These are phyloP conservation scores for Oedothorax gibbosus DNA, from an alignment of 1,140 invertebrate genomes.

Conservation along the genomic window DNA sequence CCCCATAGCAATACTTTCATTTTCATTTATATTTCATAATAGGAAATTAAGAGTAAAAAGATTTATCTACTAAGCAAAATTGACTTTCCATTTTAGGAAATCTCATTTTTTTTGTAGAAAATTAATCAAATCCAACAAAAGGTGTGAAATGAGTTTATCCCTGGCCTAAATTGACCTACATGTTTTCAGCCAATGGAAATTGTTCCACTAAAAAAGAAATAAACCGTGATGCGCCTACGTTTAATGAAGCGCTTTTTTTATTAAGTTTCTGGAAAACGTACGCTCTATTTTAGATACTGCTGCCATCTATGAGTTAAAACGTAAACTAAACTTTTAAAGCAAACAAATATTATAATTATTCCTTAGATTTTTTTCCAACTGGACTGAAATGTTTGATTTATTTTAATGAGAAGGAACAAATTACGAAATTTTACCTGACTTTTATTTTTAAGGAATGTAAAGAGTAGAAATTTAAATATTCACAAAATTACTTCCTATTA, in stretches of 20 bases:
- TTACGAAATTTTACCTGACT: no score
- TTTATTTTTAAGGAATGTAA: background rate
- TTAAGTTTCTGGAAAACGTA: no score
- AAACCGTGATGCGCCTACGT: slow-evolving; percentile 15
- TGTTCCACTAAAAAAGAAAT: slow-evolving; percentile 13
- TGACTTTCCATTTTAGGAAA: no score
- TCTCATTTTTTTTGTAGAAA: no score
- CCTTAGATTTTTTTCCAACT: background rate
- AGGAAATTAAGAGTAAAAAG: no score
- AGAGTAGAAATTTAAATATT: background rate
- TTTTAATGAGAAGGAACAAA: background rate
- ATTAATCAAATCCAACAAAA: background rate
- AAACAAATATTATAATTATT: background rate
- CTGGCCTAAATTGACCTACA: slow-evolving; percentile 28
- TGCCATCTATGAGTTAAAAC: background rate
- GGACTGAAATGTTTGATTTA: background rate
- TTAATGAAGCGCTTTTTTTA: background rate
- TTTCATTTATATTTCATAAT: no score
- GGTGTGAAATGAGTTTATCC: slow-evolving; percentile 1
- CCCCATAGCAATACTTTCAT: no score
- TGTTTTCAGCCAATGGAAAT: background rate
- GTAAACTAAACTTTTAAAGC: background rate
- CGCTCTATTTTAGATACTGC: background rate
- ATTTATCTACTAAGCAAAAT: no score
- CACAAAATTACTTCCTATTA: background rate